phyloP scores from a whole-genome alignment of 2,797 vertebrate species.

The Phoebastria nigripes region DNA sequence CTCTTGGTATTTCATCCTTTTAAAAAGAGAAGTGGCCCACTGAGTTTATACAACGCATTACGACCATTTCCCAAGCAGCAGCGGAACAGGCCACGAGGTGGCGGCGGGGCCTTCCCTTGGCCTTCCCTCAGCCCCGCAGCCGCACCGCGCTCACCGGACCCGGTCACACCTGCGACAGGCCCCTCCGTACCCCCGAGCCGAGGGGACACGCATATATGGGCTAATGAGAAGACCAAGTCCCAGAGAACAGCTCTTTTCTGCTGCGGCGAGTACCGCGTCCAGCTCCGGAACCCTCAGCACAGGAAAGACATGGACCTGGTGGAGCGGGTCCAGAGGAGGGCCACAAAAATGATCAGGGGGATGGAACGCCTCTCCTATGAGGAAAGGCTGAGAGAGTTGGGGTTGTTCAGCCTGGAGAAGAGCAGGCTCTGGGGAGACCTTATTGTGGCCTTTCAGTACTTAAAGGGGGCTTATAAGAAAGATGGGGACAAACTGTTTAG shows the following conservation, averaged over 20 bases:
- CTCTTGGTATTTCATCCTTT: background rate
- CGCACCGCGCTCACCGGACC: background rate
- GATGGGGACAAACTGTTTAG: no score
- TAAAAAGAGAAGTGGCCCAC: accelerated
- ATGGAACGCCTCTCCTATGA: no score
- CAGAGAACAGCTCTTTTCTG: background rate
- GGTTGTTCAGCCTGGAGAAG: no score
- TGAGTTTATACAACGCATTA: background rate
- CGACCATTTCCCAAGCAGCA: background rate
- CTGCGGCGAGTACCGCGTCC: background rate
- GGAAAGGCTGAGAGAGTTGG: no score
- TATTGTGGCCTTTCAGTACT: no score
- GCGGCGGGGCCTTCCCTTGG: background rate
- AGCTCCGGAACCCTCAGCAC: no score
- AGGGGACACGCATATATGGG: accelerated
- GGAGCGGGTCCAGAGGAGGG: no score
- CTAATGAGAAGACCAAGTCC: background rate
- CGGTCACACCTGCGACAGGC: background rate
- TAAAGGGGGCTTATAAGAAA: no score
- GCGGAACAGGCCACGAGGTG: background rate
- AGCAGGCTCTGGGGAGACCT: no score
- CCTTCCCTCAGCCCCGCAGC: no score
- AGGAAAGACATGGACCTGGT: no score
- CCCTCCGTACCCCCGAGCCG: accelerated
- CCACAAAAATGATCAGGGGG: no score